These are phyloP conservation scores for Leptopilina myrica DNA, from an alignment of 2,888 invertebrate species.

Conservation along the genomic window DNA sequence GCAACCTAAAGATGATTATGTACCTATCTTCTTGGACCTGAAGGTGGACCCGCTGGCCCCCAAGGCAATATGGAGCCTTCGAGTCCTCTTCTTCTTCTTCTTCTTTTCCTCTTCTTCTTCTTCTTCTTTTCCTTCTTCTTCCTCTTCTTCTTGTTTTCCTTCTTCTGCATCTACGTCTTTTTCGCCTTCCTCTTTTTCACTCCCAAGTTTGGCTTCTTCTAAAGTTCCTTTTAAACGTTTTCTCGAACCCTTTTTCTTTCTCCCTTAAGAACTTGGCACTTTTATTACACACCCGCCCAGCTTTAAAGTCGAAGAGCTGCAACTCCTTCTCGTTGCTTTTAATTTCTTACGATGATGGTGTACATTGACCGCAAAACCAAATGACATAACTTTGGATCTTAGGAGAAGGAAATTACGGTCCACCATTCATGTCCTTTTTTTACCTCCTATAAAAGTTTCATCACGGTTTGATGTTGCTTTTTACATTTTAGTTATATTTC, in stretches of 20 bases:
- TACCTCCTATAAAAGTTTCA: neutral
- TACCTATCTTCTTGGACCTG: conserved; percentile 65
- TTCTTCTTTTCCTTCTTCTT: conserved; percentile 55
- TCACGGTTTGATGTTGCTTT: neutral
- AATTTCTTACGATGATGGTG: conserved; percentile 27
- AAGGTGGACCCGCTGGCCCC: conserved; percentile 62
- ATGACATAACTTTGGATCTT: conserved; percentile 18
- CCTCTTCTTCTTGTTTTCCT: conserved; percentile 50
- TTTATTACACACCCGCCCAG: conserved; percentile 53
- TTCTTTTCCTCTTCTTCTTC: conserved; percentile 47
- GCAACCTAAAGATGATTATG: conserved; percentile 74
- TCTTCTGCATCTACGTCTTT: conserved; percentile 49
- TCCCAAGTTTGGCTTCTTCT: conserved; percentile 44
- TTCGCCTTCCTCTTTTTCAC: conserved; percentile 54
- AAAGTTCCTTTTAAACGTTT: conserved; percentile 35
- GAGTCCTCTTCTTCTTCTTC: conserved; percentile 52
- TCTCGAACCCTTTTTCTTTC: conserved; percentile 34
- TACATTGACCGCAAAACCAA: conserved; percentile 25
- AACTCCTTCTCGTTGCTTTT: conserved; percentile 31
- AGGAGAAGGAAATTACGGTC: conserved; percentile 5
- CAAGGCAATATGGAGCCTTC: conserved; percentile 56
- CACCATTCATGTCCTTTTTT: neutral
- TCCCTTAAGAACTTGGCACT: conserved; percentile 48
- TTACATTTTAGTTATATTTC: neutral
- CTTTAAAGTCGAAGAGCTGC: conserved; percentile 8